A percentile compares a stretch with the other conserved stretches of the same genome.
These are phyloP conservation scores for Diabrotica undecimpunctata DNA, from an alignment of 1,140 invertebrate genomes.

Conservation along the genomic window DNA sequence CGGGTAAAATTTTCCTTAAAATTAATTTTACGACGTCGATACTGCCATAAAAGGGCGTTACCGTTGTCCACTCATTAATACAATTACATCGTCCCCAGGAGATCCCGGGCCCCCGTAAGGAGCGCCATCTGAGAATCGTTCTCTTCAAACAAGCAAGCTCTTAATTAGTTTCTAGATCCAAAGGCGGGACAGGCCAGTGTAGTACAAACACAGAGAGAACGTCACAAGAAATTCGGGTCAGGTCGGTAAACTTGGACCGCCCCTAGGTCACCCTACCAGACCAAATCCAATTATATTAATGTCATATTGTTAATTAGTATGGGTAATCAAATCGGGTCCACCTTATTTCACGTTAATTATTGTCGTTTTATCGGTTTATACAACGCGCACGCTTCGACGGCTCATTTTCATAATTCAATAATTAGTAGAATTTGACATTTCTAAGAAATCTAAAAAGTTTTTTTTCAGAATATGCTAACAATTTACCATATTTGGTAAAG, in stretches of 20 bases:
- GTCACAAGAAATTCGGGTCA: constrained; percentile 26
- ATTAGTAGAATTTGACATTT: no score
- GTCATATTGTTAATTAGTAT: constrained; percentile 3
- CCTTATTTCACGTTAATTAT: neutral
- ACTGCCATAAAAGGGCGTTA: neutral
- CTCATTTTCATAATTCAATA: no score
- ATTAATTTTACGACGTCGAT: neutral
- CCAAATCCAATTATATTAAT: constrained; percentile 10
- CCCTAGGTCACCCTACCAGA: constrained; percentile 9
- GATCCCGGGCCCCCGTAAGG: constrained; percentile 18
- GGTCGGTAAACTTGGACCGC: constrained; percentile 4
- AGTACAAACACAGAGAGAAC: constrained; percentile 15
- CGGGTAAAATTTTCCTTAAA: neutral
- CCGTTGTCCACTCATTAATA: constrained; percentile 28
- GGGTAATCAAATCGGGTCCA: neutral
- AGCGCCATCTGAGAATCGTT: constrained; percentile 19
- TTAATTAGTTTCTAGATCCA: constrained; percentile 30
- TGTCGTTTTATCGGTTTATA: neutral
- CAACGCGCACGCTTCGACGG: no score
- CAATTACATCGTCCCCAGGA: constrained; percentile 24
- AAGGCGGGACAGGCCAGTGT: constrained; percentile 6
- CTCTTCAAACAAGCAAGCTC: constrained; percentile 29
- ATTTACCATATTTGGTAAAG: no score
- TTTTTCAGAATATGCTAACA: no score
- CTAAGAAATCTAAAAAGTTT: no score